Conservation (phyloP, 35 echinoderm and acorn worm species). For the Amphiura filiformis region DNA sequence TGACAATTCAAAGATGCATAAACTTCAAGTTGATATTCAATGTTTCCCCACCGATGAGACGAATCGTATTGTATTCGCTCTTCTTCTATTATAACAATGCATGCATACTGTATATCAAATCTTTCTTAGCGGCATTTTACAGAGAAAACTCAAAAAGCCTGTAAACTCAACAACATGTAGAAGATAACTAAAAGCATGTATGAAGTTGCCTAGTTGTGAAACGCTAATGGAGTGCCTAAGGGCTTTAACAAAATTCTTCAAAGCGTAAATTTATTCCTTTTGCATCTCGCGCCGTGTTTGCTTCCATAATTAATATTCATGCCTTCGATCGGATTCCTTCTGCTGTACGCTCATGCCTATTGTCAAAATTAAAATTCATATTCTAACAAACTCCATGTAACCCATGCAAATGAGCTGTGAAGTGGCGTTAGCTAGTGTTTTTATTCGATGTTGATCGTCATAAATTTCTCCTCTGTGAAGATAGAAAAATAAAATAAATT, state of each 20-base stretch:
- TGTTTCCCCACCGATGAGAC: too few species aligned
- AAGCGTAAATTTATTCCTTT: conserved; percentile 13
- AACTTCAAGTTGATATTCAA: too few species aligned
- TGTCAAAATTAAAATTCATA: conserved; percentile 7
- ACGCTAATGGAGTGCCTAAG: not conserved
- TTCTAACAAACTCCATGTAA: not conserved
- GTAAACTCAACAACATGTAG: not conserved
- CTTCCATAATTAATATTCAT: conserved; percentile 13
- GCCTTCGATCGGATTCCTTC: not conserved
- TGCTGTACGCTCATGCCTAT: not conserved
- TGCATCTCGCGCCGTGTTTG: not conserved
- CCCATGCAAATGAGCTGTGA: not conserved
- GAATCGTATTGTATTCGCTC: too few species aligned
- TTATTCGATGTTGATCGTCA: not conserved
- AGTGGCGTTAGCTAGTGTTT: not conserved
- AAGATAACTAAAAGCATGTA: not conserved
- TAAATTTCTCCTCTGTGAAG: not conserved
- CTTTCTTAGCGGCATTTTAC: not conserved
- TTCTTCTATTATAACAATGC: too few species aligned
- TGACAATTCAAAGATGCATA: too few species aligned
- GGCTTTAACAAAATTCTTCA: not conserved
- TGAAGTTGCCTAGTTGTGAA: not conserved
- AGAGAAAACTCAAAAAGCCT: not conserved
- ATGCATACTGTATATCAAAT: too few species aligned
- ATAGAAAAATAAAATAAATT: not conserved